Evolutionary conservation across 2,888 invertebrate genomes (phyloP).

Genomic region (Alviniconcha strummeri): DNA sequence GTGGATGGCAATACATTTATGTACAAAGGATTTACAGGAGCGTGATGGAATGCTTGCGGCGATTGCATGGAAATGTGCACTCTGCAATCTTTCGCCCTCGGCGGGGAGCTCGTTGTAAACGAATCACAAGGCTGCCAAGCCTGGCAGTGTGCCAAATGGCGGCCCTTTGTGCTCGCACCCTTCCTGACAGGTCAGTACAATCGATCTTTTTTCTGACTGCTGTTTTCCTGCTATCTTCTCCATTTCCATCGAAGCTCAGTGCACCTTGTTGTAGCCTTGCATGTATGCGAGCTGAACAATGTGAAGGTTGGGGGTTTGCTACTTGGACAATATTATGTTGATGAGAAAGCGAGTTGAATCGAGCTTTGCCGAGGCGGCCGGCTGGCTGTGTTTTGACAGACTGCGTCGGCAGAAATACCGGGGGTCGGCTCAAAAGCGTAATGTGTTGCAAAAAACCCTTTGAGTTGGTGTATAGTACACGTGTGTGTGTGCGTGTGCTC

Average conservation of each 20-base stretch:
- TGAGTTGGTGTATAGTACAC: too few species aligned
- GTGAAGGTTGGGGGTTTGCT: too few species aligned
- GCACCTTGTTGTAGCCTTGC: too few species aligned
- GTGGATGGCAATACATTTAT: slow-evolving; percentile 21
- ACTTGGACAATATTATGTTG: too few species aligned
- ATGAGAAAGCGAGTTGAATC: background rate
- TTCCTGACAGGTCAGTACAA: slow-evolving; percentile 27
- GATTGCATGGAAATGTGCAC: slow-evolving; percentile 24
- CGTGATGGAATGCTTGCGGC: slow-evolving; percentile 24
- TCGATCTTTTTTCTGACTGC: slow-evolving; percentile 7
- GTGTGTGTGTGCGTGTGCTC: too few species aligned
- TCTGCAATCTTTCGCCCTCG: slow-evolving; percentile 23
- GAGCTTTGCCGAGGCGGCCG: slow-evolving; percentile 20
- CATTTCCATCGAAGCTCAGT: too few species aligned
- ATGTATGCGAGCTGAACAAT: too few species aligned
- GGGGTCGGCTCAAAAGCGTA: slow-evolving; percentile 30
- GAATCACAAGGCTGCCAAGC: background rate
- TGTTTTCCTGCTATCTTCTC: background rate
- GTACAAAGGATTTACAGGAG: slow-evolving; percentile 25
- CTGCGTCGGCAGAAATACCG: background rate
- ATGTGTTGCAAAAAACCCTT: too few species aligned
- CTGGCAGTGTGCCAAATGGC: slow-evolving; percentile 30
- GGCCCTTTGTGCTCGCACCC: slow-evolving; percentile 21
- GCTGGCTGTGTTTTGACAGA: slow-evolving; percentile 21
- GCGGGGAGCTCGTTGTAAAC: slow-evolving; percentile 26